Conservation (phyloP, 2,888 invertebrate genomes). For the Sinodicranocentrus sp. region DNA sequence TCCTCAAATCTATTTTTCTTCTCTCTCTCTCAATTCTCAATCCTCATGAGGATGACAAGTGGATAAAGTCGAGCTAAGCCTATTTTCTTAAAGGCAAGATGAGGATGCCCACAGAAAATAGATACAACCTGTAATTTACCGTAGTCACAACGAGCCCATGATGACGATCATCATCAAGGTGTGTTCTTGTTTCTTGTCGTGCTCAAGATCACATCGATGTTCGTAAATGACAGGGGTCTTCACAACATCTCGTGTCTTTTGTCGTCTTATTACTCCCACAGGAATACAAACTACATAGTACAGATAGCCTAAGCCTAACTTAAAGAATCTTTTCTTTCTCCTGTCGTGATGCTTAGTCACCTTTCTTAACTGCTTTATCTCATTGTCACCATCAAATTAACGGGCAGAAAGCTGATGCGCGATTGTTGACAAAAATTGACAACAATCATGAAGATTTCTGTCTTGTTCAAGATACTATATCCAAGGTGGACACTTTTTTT, state of each 20-base stretch:
- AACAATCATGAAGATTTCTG: constrained; percentile 3
- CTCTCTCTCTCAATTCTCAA: no score
- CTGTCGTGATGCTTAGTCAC: constrained; percentile 1
- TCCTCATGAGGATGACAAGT: no score
- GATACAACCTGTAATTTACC: constrained; percentile 5
- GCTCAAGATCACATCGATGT: constrained; percentile 11
- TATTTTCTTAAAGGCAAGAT: neutral
- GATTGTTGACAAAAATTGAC: constrained; percentile 17
- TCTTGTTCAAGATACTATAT: no score
- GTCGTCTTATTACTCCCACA: neutral
- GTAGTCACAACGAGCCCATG: neutral
- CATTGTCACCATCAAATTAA: constrained; percentile 5
- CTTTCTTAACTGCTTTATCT: constrained; percentile 13
- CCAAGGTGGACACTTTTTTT: neutral
- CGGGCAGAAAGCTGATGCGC: neutral
- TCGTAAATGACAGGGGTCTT: constrained; percentile 2
- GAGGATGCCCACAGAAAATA: neutral
- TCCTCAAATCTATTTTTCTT: constrained; percentile 1
- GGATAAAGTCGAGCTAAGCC: no score
- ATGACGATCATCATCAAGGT: constrained; percentile 1
- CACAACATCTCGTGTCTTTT: constrained; percentile 2
- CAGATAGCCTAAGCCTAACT: no score
- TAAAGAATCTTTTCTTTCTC: no score
- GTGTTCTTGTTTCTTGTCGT: constrained; percentile 15
- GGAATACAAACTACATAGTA: neutral